Conservation (phyloP, 2,113 vertebrate genomes). For the Ardeotis arabs region DNA sequence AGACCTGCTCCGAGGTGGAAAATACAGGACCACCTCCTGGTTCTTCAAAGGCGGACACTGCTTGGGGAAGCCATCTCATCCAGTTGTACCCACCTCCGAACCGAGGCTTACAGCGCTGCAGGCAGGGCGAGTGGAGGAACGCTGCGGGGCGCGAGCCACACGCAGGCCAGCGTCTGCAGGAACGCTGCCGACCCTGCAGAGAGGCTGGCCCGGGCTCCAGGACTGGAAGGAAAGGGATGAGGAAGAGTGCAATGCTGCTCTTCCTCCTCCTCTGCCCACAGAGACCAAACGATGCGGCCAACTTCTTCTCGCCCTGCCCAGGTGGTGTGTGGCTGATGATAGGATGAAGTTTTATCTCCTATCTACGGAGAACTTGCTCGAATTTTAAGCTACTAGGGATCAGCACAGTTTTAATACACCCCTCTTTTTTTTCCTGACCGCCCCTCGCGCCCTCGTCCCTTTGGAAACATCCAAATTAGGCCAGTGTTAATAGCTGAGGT, state of each 20-base stretch:
- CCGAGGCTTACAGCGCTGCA: rapidly evolving
- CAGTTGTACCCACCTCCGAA: neutral
- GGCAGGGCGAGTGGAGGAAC: neutral
- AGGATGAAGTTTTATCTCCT: neutral
- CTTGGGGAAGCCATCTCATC: neutral
- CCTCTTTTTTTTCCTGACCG: neutral
- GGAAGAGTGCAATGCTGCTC: neutral
- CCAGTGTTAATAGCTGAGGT: conserved; percentile 77
- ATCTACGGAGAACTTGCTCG: neutral
- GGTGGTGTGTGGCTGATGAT: neutral
- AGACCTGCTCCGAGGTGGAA: neutral
- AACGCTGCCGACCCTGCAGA: neutral
- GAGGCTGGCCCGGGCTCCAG: neutral
- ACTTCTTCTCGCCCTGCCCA: rapidly evolving
- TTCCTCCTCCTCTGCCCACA: neutral
- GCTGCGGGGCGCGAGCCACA: rapidly evolving
- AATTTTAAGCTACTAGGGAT: neutral
- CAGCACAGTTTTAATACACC: neutral
- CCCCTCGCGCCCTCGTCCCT: neutral
- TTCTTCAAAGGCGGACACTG: neutral
- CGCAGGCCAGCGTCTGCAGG: neutral
- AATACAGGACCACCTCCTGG: neutral
- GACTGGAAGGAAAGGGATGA: neutral
- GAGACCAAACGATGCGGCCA: neutral
- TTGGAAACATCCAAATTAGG: conserved; percentile 22